A percentile compares a stretch with the other conserved stretches of the same genome.
These are phyloP conservation scores for Pseudococcus longispinus DNA, from an alignment of 2,888 invertebrate species.

Conservation along the genomic window DNA sequence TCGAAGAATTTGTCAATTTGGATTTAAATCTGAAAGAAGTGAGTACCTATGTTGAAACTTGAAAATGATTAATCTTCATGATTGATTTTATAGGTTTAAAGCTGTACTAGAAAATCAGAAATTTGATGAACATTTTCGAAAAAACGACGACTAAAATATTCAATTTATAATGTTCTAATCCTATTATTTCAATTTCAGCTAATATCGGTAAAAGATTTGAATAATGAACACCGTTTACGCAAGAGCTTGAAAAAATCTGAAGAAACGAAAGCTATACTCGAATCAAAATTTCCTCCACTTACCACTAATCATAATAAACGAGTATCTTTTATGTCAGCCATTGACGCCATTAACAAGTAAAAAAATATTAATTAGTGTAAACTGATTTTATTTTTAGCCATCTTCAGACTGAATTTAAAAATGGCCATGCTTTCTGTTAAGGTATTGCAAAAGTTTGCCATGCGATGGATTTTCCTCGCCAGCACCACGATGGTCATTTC, in stretches of 20 bases:
- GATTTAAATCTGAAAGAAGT: conserved; percentile 39
- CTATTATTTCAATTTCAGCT: neutral
- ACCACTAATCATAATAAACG: neutral
- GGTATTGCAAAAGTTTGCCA: conserved; percentile 82
- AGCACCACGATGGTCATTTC: conserved; percentile 67
- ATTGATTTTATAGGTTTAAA: too few species aligned
- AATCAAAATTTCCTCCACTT: neutral
- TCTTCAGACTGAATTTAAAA: neutral
- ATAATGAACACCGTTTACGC: neutral
- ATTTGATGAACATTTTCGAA: too few species aligned
- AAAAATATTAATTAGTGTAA: neutral
- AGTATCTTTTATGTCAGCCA: neutral
- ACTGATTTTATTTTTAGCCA: neutral
- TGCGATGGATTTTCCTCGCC: conserved; percentile 79
- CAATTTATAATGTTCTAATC: too few species aligned
- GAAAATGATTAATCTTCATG: too few species aligned
- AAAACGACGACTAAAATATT: too few species aligned
- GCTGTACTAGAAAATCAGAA: too few species aligned
- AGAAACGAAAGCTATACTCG: neutral
- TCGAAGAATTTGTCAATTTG: conserved; percentile 32
- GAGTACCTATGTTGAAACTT: neutral
- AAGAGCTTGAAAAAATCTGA: neutral
- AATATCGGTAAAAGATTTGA: conserved; percentile 22
- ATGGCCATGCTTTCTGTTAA: conserved; percentile 59
- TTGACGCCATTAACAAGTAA: conserved; percentile 44